A percentile compares a stretch with the other conserved stretches of the same genome.
phyloP scores from a whole-genome alignment of 1,140 invertebrate species.

The Portunus trituberculatus region DNA sequence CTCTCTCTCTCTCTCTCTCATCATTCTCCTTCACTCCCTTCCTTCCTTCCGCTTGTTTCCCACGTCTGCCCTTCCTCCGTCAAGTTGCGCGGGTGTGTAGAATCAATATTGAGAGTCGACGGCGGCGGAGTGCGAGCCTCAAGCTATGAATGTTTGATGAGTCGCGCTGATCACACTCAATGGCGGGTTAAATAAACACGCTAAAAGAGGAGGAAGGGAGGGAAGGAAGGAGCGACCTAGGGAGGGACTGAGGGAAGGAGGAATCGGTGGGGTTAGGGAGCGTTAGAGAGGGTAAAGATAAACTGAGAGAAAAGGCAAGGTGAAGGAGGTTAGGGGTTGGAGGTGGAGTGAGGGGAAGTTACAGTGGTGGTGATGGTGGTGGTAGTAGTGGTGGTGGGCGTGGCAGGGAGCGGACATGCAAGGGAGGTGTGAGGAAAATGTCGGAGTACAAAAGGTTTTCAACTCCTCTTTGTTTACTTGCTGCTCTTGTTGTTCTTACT shows the following conservation, averaged over 20 bases:
- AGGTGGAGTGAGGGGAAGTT: background rate
- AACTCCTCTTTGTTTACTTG: background rate
- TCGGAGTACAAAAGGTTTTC: constrained; percentile 1
- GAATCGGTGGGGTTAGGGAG: background rate
- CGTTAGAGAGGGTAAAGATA: background rate
- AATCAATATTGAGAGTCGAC: constrained; percentile 41
- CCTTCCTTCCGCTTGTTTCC: background rate
- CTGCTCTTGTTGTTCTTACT: background rate
- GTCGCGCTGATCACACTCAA: constrained; percentile 72
- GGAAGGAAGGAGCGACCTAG: background rate
- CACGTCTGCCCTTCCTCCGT: background rate
- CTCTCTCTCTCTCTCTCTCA: background rate
- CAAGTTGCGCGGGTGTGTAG: background rate
- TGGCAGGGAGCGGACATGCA: background rate
- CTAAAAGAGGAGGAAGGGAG: background rate
- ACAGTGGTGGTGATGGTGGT: background rate
- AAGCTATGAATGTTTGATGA: constrained; percentile 71
- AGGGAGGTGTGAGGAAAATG: background rate
- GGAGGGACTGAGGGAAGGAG: background rate
- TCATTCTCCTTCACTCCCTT: background rate
- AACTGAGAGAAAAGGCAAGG: background rate
- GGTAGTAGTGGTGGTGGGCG: background rate
- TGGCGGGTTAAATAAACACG: constrained; percentile 72
- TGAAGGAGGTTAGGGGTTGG: background rate
- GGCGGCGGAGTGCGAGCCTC: constrained; percentile 22